Conservation (phyloP, 92 coral and sea anemone genomes). For the Palythoa heliodiscus region DNA sequence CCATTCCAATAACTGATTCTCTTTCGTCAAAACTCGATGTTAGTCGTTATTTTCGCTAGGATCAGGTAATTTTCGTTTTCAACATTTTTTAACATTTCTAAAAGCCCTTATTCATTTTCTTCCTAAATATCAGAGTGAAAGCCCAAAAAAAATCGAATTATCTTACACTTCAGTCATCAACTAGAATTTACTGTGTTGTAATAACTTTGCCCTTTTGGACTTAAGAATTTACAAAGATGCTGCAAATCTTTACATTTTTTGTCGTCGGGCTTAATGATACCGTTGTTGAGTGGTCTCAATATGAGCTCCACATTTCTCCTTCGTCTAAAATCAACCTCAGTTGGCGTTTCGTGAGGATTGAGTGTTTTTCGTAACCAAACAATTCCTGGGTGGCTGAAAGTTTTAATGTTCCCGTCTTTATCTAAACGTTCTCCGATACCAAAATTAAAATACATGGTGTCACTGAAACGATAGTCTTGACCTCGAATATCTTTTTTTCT, state of each 20-base stretch:
- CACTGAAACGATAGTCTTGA: slow-evolving; percentile 21
- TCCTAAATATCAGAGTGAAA: neutral
- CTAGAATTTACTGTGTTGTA: slow-evolving; percentile 15
- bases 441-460: slow-evolving; percentile 20
- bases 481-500: slow-evolving; percentile 24
- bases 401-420: neutral
- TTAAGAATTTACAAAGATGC: neutral
- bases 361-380: slow-evolving; percentile 35
- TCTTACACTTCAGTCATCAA: neutral
- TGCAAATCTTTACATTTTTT: slow-evolving; percentile 6
- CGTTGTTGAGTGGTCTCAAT: neutral
- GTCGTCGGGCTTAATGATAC: neutral
- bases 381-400: slow-evolving; percentile 23
- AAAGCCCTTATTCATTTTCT: no score
- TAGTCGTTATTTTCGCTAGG: no score
- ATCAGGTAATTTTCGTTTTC: no score
- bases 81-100: neutral
- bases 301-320: neutral
- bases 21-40: neutral
- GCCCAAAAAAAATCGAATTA: neutral
- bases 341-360: slow-evolving; percentile 24
- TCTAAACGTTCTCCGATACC: slow-evolving; percentile 15
- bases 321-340: slow-evolving; percentile 24
- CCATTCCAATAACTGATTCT: neutral
- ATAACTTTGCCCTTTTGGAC: slow-evolving; percentile 18